phyloP scores from a whole-genome alignment of 1,140 invertebrate genomes.

The Microplitis demolitor region DNA sequence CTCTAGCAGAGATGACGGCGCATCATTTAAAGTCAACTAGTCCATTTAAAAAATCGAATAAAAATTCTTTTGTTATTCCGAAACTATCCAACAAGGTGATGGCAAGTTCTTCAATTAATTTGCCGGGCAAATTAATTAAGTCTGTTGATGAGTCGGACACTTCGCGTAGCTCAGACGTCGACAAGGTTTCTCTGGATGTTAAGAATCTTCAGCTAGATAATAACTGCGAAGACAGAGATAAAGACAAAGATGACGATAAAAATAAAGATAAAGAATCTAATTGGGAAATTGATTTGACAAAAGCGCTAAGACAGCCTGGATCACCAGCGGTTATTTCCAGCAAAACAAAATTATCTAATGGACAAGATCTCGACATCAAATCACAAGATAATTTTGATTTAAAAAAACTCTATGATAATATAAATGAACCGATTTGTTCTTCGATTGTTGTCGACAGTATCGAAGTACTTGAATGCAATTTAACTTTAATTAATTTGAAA shows the following conservation, averaged over 20 bases:
- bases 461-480: constrained; percentile 33
- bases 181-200: background rate
- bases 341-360: constrained; percentile 8
- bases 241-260: background rate
- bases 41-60: background rate
- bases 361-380: background rate
- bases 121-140: too few species aligned
- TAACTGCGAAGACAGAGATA: background rate
- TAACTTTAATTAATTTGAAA: constrained; percentile 43
- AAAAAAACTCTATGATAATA: constrained; percentile 4
- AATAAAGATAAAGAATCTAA: constrained; percentile 20
- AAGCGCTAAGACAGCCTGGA: constrained; percentile 33
- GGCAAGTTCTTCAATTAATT: background rate
- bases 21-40: constrained; percentile 47
- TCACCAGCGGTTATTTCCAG: constrained; percentile 10
- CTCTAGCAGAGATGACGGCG: constrained; percentile 48
- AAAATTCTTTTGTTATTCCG: constrained; percentile 40
- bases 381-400: constrained; percentile 8
- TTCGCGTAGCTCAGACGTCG: too few species aligned
- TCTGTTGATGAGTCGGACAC: too few species aligned
- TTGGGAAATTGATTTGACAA: constrained; percentile 43
- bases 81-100: constrained; percentile 35
- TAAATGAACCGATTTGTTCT: constrained; percentile 7
- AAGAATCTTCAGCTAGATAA: background rate
- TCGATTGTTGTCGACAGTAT: background rate